Percentiles rank a stretch among this genome's conserved stretches.
Conservation (phyloP, 2,888 invertebrate genomes). For the Drosophila pseudotalamancana region DNA sequence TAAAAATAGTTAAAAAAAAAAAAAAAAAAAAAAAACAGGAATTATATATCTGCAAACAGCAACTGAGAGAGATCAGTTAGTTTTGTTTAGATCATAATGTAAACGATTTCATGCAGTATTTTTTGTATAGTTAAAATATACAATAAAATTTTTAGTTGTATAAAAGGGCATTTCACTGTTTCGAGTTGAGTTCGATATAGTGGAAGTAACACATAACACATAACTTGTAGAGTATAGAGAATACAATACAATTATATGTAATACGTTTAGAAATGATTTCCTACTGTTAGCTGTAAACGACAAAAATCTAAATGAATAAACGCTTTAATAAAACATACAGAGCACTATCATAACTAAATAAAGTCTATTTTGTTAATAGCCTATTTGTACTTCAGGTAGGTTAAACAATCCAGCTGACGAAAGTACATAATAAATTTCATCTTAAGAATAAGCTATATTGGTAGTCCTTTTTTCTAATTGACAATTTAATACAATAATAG, state of each 20-base stretch:
- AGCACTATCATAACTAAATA: too few relatives aligned
- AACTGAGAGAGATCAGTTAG: slow-evolving; percentile 15
- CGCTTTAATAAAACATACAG: slow-evolving; percentile 57
- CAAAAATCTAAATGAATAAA: slow-evolving; percentile 71
- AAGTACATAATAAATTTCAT: too few relatives aligned
- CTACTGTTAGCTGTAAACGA: slow-evolving; percentile 78
- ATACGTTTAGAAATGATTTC: slow-evolving; percentile 76
- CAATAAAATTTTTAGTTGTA: slow-evolving; percentile 68
- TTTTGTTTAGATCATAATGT: slow-evolving; percentile 55
- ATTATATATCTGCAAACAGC: slow-evolving; percentile 32
- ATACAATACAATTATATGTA: slow-evolving; percentile 57
- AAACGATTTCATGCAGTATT: slow-evolving; percentile 73
- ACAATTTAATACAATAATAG: too few relatives aligned
- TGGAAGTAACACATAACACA: slow-evolving; percentile 29
- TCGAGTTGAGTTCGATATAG: slow-evolving; percentile 65
- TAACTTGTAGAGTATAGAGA: slow-evolving; percentile 55
- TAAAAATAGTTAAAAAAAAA: slow-evolving; percentile 28
- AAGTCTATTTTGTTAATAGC: too few relatives aligned
- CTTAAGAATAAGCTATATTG: too few relatives aligned
- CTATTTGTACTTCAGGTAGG: too few relatives aligned
- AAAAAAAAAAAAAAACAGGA: slow-evolving; percentile 33
- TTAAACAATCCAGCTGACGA: too few relatives aligned
- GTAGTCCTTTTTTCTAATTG: too few relatives aligned
- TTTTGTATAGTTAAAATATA: slow-evolving; percentile 78
- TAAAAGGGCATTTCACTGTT: slow-evolving; percentile 34